Conservation (phyloP, 2,797 vertebrate genomes). For the Heliangelus exortis region DNA sequence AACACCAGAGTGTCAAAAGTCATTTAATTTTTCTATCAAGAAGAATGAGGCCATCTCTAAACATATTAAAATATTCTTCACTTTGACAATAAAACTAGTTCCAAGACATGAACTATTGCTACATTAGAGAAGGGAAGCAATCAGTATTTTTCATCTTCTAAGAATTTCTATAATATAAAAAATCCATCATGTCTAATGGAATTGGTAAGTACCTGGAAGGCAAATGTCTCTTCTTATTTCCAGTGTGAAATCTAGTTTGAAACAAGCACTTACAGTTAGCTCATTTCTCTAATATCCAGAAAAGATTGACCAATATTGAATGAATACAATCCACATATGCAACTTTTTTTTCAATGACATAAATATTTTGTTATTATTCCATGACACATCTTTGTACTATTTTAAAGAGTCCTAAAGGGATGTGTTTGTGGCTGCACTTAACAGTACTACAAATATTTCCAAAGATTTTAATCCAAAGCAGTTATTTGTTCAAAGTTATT, state of each 20-base stretch:
- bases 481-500: not conserved
- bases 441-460: not conserved
- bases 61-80: slow-evolving; percentile 84
- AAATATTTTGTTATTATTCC: slow-evolving; percentile 26
- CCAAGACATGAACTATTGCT: slow-evolving; percentile 78
- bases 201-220: slow-evolving; percentile 77
- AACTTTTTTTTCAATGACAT: not conserved
- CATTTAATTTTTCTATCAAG: slow-evolving; percentile 74
- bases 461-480: not conserved
- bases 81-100: slow-evolving; percentile 80
- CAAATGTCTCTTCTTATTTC: slow-evolving; percentile 73
- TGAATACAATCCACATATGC: not conserved
- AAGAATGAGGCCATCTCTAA: slow-evolving; percentile 73
- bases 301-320: slow-evolving; percentile 51
- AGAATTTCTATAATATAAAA: slow-evolving; percentile 77
- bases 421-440: not conserved
- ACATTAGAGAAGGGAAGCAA: slow-evolving; percentile 74
- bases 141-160: slow-evolving; percentile 78
- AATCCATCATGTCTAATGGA: slow-evolving; percentile 77
- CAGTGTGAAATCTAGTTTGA: slow-evolving; percentile 65
- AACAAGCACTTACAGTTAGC: slow-evolving; percentile 68
- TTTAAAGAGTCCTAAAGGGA: not conserved
- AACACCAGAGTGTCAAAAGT: slow-evolving; percentile 72
- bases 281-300: slow-evolving; percentile 37
- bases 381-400: not conserved